Percentiles rank a stretch among this genome's conserved stretches.
phyloP scores from a whole-genome alignment of 1,140 invertebrate genomes.

The Harpegnathos saltator region DNA sequence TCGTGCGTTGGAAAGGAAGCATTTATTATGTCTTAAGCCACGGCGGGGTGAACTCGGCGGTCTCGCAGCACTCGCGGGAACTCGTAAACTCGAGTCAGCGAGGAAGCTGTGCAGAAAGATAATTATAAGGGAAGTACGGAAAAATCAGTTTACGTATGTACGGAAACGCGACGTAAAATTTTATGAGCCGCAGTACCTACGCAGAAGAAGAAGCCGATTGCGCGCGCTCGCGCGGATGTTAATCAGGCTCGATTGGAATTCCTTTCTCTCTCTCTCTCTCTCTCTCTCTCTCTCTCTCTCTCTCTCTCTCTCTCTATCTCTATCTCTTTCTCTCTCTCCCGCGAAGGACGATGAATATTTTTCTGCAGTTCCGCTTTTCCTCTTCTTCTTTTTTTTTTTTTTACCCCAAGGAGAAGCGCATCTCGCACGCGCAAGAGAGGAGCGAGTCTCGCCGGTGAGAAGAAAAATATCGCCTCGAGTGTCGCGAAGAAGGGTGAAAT shows the following conservation, averaged over 20 bases:
- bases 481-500: conserved; percentile 31
- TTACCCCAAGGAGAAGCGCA: neutral
- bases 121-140: conserved; percentile 4
- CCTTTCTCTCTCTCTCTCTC: neutral
- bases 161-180: conserved; percentile 12
- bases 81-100: conserved; percentile 31
- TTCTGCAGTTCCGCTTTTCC: neutral
- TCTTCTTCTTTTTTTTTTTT: conserved; percentile 1
- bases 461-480: neutral
- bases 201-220: conserved; percentile 12
- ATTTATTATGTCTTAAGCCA: neutral
- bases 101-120: conserved; percentile 34
- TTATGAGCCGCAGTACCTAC: neutral
- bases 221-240: too few species aligned
- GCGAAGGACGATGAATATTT: neutral
- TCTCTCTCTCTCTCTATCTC: neutral
- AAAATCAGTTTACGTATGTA: conserved; percentile 37
- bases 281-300: neutral
- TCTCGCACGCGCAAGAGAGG: neutral
- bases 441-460: neutral
- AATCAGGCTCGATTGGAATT: conserved; percentile 5
- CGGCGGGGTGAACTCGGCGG: neutral
- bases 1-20: neutral
- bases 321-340: too few species aligned
- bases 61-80: conserved; percentile 10